phyloP scores from a whole-genome alignment of 2,797 vertebrate species.

The Otolemur crassicaudatus region DNA sequence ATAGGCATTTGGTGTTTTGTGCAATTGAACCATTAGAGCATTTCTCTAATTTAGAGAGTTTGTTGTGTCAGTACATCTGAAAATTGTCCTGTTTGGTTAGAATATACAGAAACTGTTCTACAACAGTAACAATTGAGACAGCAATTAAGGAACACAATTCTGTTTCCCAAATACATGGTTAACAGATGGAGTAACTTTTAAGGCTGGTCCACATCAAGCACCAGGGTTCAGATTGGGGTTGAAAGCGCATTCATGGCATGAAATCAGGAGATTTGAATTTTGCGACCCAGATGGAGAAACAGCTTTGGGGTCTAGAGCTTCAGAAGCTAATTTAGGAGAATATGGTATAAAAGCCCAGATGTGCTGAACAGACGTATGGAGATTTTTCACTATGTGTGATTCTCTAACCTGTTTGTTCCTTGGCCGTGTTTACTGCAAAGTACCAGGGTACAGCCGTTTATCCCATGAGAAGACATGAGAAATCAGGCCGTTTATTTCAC shows the following conservation, averaged over 20 bases:
- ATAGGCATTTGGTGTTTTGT: background rate
- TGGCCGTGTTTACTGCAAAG: background rate
- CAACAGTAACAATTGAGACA: background rate
- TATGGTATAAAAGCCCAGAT: background rate
- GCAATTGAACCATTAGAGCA: background rate
- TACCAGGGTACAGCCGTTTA: background rate
- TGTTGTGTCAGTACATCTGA: background rate
- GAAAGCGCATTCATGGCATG: background rate
- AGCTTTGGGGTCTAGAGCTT: constrained; percentile 43
- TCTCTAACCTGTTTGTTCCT: background rate
- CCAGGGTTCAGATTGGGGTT: constrained; percentile 25
- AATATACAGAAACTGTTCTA: background rate
- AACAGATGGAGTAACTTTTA: constrained; percentile 48
- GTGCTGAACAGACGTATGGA: constrained; percentile 47
- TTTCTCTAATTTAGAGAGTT: background rate
- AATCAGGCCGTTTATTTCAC: background rate
- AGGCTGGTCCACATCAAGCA: background rate
- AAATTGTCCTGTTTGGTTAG: background rate
- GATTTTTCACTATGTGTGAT: background rate
- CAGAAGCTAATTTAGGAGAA: constrained; percentile 23
- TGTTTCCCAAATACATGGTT: constrained; percentile 49
- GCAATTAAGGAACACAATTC: background rate
- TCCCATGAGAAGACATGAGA: background rate
- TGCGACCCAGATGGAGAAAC: constrained; percentile 22
- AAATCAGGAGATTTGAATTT: background rate